Percentiles rank a stretch among this genome's conserved stretches.
Conservation (phyloP, 2,797 vertebrate species). For the Onychomys leucogaster region DNA sequence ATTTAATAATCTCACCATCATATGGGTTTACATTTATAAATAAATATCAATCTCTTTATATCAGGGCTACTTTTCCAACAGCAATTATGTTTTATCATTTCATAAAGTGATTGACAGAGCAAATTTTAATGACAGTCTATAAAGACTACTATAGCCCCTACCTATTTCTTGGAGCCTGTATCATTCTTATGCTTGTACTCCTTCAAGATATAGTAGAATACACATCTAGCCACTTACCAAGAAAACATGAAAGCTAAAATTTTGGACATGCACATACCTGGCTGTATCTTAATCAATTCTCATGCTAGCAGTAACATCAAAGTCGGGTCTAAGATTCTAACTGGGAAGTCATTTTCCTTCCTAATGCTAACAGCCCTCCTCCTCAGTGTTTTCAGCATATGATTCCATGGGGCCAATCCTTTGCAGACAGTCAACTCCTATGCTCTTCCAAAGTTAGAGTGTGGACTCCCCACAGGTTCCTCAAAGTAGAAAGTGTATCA, state of each 20-base stretch:
- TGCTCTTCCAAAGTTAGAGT: background rate
- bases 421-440: background rate
- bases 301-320: background rate
- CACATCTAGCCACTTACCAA: background rate
- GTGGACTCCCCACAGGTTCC: background rate
- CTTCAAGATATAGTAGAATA: background rate
- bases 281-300: background rate
- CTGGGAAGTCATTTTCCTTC: background rate
- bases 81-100: background rate
- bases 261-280: background rate
- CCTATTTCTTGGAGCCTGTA: background rate
- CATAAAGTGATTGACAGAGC: background rate
- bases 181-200: background rate
- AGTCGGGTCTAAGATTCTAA: background rate
- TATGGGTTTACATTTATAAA: background rate
- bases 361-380: too few relatives aligned
- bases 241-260: background rate
- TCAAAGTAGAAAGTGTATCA: background rate
- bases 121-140: background rate
- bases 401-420: too few relatives aligned
- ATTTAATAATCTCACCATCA: background rate
- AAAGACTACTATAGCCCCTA: background rate
- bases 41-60: background rate
- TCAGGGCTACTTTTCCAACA: background rate
- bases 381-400: background rate